Evolutionary conservation across 2,113 vertebrate species (phyloP).

Genomic region (Scomber japonicus): DNA sequence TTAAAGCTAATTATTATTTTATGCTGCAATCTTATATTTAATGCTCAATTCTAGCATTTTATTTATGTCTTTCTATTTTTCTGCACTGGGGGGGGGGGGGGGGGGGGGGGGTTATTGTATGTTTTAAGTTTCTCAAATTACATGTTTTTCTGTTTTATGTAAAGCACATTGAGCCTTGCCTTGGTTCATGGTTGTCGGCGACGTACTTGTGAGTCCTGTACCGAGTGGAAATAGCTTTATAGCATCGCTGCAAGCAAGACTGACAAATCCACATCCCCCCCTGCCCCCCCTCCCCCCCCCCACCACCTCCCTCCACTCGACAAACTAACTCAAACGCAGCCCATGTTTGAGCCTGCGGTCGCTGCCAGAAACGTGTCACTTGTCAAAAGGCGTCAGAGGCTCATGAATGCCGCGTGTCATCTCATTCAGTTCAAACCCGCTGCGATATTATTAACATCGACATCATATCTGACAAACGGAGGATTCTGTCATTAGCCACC

Average conservation of each 20-base stretch:
- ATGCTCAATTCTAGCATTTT: too few relatives aligned
- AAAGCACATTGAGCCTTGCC: too few relatives aligned
- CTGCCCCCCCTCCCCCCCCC: too few relatives aligned
- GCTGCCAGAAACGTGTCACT: slow-evolving; percentile 44
- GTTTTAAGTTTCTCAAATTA: too few relatives aligned
- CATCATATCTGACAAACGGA: slow-evolving; percentile 71
- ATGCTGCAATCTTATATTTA: too few relatives aligned
- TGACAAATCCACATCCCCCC: slow-evolving; percentile 28
- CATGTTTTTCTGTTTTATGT: too few relatives aligned
- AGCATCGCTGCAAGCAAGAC: slow-evolving; percentile 30
- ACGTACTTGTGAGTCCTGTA: not conserved
- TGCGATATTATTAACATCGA: slow-evolving; percentile 68
- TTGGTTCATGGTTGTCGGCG: slow-evolving; percentile 7
- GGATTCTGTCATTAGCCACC: slow-evolving; percentile 71
- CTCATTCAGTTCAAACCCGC: slow-evolving; percentile 57
- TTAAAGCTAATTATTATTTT: too few relatives aligned
- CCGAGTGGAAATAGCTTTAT: slow-evolving; percentile 17
- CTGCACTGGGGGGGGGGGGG: too few relatives aligned
- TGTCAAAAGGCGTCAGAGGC: slow-evolving; percentile 53
- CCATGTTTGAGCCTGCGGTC: slow-evolving; percentile 3
- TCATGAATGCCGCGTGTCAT: slow-evolving; percentile 59
- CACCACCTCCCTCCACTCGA: slow-evolving; percentile 15
- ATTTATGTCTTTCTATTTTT: too few relatives aligned
- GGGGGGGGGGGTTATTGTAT: too few relatives aligned
- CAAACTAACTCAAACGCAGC: slow-evolving; percentile 21